Percentiles rank a stretch among this genome's conserved stretches.
Conservation (phyloP, 2,113 vertebrate species). For the Callionymus lyra region DNA sequence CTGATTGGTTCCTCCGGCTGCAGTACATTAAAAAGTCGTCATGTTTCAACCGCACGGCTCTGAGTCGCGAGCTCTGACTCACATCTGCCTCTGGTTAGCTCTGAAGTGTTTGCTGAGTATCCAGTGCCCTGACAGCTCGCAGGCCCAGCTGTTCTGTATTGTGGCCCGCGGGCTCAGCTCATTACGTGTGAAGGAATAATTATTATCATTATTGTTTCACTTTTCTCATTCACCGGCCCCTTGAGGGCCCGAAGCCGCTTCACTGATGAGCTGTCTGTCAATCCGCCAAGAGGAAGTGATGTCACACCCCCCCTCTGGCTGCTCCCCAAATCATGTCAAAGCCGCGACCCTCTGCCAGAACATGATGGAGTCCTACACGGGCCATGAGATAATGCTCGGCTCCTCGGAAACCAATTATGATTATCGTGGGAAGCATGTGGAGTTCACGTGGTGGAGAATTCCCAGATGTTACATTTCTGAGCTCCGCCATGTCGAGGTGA, state of each 20-base stretch:
- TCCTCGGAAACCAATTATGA: conserved; percentile 19
- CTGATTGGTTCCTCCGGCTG: too few species aligned
- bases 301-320: conserved; percentile 38
- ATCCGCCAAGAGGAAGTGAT: conserved; percentile 48
- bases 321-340: conserved; percentile 30
- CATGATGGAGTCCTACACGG: conserved; percentile 4
- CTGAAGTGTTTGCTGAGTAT: conserved; percentile 33
- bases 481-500: too few species aligned
- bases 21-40: neutral
- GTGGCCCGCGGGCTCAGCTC: conserved; percentile 45
- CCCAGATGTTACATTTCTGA: too few species aligned
- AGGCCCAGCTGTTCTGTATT: conserved; percentile 49
- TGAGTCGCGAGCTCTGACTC: conserved; percentile 51
- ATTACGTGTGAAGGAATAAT: conserved; percentile 56
- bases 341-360: conserved; percentile 16
- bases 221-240: conserved; percentile 10
- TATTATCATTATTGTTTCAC: conserved; percentile 57
- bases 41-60: conserved; percentile 34
- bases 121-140: conserved; percentile 49
- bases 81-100: conserved; percentile 51
- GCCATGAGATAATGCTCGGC: conserved; percentile 27
- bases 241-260: conserved; percentile 33
- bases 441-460: too few species aligned
- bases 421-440: too few species aligned
- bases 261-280: conserved; percentile 38